Evolutionary conservation across 2,797 vertebrate species (phyloP).

Genomic region (Melanotaenia maccullochi): DNA sequence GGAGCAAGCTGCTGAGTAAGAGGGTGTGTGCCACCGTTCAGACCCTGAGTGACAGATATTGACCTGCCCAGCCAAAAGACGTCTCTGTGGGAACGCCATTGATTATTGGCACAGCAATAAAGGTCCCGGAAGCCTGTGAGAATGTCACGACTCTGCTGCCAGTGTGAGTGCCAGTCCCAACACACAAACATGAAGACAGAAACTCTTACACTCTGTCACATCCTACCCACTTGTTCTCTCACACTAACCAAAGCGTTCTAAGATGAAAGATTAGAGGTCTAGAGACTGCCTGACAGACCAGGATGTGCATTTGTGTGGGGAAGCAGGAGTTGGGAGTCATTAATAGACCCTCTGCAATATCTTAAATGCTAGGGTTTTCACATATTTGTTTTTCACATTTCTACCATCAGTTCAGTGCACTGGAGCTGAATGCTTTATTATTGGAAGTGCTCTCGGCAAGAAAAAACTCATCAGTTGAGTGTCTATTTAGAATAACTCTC

Average conservation of each 20-base stretch:
- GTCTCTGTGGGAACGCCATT: slow-evolving; percentile 83
- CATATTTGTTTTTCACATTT: background rate
- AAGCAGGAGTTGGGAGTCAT: background rate
- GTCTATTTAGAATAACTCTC: background rate
- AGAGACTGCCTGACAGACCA: background rate
- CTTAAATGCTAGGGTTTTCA: background rate
- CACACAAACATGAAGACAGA: slow-evolving; percentile 56
- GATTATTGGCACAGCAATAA: slow-evolving; percentile 82
- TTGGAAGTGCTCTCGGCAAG: background rate
- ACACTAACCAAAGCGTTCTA: slow-evolving; percentile 24
- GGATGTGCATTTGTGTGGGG: slow-evolving; percentile 10
- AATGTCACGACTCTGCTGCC: slow-evolving; percentile 80
- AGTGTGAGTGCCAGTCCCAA: slow-evolving; percentile 41
- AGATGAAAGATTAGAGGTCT: slow-evolving; percentile 9
- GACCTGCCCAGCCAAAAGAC: slow-evolving; percentile 79
- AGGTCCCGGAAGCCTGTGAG: slow-evolving; percentile 81
- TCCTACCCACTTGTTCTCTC: slow-evolving; percentile 44
- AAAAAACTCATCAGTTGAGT: background rate
- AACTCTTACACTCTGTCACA: slow-evolving; percentile 45
- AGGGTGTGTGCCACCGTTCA: slow-evolving; percentile 69
- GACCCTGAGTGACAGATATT: slow-evolving; percentile 84
- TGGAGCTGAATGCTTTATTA: background rate
- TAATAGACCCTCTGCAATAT: background rate
- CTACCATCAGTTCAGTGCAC: background rate
- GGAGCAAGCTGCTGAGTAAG: slow-evolving; percentile 80